Evolutionary conservation across 1,140 invertebrate genomes (phyloP).

Genomic region (Leucophenga varia): DNA sequence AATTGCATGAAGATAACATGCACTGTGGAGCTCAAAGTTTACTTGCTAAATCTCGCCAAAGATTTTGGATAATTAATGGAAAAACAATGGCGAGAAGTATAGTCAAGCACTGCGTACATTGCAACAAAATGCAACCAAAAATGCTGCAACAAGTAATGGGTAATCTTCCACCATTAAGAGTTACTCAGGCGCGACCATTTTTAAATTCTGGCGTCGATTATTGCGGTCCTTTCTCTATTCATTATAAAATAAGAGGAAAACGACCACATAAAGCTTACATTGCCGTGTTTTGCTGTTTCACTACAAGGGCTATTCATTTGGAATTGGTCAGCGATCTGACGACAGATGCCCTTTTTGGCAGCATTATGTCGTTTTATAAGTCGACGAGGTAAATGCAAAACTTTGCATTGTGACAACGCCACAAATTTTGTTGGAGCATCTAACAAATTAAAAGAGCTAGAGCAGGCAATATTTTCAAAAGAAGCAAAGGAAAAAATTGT

Average conservation of each 20-base stretch:
- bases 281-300: constrained; percentile 32
- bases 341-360: constrained; percentile 27
- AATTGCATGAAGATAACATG: constrained; percentile 3
- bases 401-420: constrained; percentile 18
- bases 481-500: neutral
- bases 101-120: constrained; percentile 33
- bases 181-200: neutral
- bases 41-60: constrained; percentile 23
- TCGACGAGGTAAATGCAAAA: constrained; percentile 28
- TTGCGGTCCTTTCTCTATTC: constrained; percentile 37
- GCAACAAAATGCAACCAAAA: constrained; percentile 22
- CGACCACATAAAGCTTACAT: constrained; percentile 18
- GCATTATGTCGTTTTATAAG: constrained; percentile 18
- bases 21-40: constrained; percentile 42
- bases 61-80: constrained; percentile 14
- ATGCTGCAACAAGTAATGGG: constrained; percentile 12
- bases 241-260: constrained; percentile 2
- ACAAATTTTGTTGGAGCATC: constrained; percentile 30
- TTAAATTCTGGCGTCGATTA: constrained; percentile 39
- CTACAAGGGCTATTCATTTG: constrained; percentile 36
- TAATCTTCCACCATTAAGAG: constrained; percentile 5
- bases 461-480: neutral
- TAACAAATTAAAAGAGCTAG: constrained; percentile 15
- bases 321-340: constrained; percentile 41
- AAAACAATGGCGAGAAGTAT: constrained; percentile 17